Conservation (phyloP, 2,888 invertebrate genomes). For the Griposia aprilina region DNA sequence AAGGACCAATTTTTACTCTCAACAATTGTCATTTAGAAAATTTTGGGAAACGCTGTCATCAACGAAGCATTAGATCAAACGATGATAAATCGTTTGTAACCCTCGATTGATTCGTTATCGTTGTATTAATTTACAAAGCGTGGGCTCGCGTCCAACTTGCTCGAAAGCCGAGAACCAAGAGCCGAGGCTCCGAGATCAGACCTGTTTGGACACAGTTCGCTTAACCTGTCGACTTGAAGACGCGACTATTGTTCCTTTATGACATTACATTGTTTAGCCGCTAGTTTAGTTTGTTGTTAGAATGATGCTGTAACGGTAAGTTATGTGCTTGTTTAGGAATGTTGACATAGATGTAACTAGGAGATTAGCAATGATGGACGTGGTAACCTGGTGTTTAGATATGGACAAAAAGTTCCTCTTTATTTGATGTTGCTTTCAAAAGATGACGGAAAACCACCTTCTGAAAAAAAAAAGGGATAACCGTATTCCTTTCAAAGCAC, state of each 20-base stretch:
- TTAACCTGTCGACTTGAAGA: constrained; percentile 63
- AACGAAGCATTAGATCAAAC: constrained; percentile 25
- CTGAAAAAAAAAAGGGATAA: not conserved
- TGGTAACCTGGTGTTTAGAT: not conserved
- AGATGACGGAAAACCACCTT: not conserved
- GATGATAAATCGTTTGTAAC: constrained; percentile 65
- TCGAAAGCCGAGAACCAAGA: constrained; percentile 37
- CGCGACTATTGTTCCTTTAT: constrained; percentile 63
- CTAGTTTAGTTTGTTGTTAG: constrained; percentile 45
- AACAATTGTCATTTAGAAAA: not conserved
- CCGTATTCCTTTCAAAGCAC: not conserved
- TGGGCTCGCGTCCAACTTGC: constrained; percentile 51
- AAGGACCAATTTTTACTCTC: not conserved
- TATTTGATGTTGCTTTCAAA: not conserved
- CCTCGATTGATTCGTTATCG: constrained; percentile 66
- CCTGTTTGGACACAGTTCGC: constrained; percentile 61
- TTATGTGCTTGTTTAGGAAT: constrained; percentile 39
- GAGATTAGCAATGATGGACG: constrained; percentile 28
- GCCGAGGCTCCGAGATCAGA: constrained; percentile 40
- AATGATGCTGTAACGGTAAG: constrained; percentile 56
- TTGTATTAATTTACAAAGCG: constrained; percentile 73
- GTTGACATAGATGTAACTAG: constrained; percentile 13
- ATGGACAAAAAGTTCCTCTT: not conserved
- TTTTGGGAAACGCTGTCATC: constrained; percentile 18
- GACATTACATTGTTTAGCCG: constrained; percentile 63